Base-by-base conservation (phyloP, 2,113 vertebrate genomes). In the Solea solea region DNA sequence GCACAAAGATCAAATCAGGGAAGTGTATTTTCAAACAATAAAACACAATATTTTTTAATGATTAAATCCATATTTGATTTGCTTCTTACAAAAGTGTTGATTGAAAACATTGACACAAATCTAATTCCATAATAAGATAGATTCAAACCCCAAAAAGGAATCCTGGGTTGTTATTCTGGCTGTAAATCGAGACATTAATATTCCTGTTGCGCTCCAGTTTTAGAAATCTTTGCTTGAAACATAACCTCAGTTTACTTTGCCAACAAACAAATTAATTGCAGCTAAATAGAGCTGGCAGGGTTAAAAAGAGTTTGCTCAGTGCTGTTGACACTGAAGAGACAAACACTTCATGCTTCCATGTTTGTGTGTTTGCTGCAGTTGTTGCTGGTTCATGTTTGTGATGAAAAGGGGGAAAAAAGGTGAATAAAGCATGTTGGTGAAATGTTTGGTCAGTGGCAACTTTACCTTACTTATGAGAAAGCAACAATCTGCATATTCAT, bases 361-460 rank as follows among this genome's bases (percentile, higher is more conserved):
- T 56, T 59, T 64, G 57, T 46, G 13, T 44, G 15, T 65, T 77
- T 62, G 13, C 16, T 42, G 58, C 10, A 74, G 63, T 64, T n/a
- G 12, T 12, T 41, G 8, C 5, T 8, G 25, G 1, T 49, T 27
- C 40, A 25, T 40, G n/a, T 44, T 50, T 34, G 3, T 34, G 2
- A 34, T 34, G 2, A 34, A 34, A 34, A 34, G 3, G 34, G 21
- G 21, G n/a, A n/a, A n/a, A n/a, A 3, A 34, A 34, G 5, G 28
- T 34, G 28, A 34, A 4, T 3, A 34, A 34, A 34, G 5, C 34
- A 34, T 34, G 34, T 3, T 34, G 34, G 34, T 34, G 5, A 34
- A 34, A 34, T 1, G 3, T 4, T 34, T 34, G 34, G 34, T 34
- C 34, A 34, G 34, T 34, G 3, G 2, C 3, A 34, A 2, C 34